These are phyloP conservation scores for Rhabdomys pumilio DNA, from an alignment of 2,797 vertebrate species.

Conservation along the genomic window DNA sequence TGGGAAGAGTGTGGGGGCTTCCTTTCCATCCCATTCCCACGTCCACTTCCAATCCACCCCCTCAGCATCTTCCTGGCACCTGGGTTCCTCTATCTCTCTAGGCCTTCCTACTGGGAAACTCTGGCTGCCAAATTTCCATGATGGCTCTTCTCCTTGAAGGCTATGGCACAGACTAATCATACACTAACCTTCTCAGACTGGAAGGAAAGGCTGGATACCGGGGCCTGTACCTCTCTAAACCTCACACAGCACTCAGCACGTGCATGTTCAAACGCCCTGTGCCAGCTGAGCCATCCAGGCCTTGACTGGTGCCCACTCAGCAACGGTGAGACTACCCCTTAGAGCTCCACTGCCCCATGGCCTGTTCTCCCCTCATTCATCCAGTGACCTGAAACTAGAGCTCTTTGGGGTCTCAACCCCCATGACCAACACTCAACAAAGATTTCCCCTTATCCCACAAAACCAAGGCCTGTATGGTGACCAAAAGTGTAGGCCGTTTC, in stretches of 20 bases:
- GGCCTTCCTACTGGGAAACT: not conserved
- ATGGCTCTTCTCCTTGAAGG: not conserved
- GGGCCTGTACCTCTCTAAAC: not conserved
- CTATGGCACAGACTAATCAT: not conserved
- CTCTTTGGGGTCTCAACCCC: not conserved
- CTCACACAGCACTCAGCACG: not conserved
- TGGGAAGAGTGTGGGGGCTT: not conserved
- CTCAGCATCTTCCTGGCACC: not conserved
- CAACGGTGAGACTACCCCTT: not conserved
- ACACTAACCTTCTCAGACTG: not conserved
- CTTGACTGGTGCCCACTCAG: not conserved
- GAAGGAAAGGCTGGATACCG: not conserved
- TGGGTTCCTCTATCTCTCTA: not conserved
- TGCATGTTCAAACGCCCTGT: not conserved
- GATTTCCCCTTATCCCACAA: not conserved
- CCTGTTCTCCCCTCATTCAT: too few relatives aligned
- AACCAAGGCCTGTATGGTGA: not conserved
- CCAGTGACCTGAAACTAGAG: not conserved
- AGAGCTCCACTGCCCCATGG: not conserved
- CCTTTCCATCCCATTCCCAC: not conserved
- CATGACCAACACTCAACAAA: not conserved
- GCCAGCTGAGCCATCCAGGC: accelerated
- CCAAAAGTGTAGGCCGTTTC: not conserved
- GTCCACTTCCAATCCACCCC: too few relatives aligned
- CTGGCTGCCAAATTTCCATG: not conserved